These are phyloP conservation scores for Nothocercus julius DNA, from an alignment of 2,113 vertebrate genomes.

Conservation along the genomic window DNA sequence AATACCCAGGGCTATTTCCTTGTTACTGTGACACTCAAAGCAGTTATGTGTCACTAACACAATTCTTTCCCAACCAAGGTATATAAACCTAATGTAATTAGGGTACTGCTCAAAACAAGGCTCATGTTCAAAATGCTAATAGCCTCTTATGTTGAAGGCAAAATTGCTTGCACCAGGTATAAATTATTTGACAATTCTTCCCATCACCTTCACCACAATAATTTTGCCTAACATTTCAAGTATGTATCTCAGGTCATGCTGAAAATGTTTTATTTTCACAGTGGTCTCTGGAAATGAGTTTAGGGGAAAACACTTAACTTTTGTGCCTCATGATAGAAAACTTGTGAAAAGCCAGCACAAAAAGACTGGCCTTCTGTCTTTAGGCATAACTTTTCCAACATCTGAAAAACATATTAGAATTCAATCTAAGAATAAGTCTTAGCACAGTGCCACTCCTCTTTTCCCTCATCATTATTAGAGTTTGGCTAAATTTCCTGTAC, in stretches of 20 bases:
- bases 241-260: background rate
- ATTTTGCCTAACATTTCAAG: background rate
- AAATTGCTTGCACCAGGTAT: background rate
- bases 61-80: background rate
- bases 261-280: background rate
- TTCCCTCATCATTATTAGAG: background rate
- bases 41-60: background rate
- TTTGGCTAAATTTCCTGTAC: background rate
- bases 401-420: background rate
- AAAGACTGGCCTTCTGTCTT: background rate
- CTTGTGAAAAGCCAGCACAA: background rate
- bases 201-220: background rate
- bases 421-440: background rate
- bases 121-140: background rate
- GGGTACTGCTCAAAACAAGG: background rate
- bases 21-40: background rate
- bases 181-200: background rate
- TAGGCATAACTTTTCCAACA: background rate
- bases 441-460: background rate
- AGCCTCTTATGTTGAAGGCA: background rate
- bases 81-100: background rate
- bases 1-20: background rate
- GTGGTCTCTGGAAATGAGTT: background rate
- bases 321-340: background rate
- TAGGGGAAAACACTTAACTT: background rate